A percentile compares a stretch with the other conserved stretches of the same genome.
These are phyloP conservation scores for Popillia japonica DNA, from an alignment of 1,140 invertebrate species.

Conservation along the genomic window DNA sequence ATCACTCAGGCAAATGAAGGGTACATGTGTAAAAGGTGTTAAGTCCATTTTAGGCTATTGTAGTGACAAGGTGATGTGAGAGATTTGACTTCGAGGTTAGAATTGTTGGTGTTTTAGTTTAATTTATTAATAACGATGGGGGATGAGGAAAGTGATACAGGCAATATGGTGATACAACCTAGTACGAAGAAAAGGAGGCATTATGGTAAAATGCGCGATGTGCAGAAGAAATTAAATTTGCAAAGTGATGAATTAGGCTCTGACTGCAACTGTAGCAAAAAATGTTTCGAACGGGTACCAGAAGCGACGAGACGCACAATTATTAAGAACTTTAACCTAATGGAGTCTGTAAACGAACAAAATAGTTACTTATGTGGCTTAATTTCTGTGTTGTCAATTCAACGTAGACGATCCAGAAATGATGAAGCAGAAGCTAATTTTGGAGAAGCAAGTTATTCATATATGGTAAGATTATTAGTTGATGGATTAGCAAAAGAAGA, in stretches of 20 bases:
- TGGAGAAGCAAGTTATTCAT: neutral
- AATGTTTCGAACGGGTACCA: slow-evolving; percentile 12
- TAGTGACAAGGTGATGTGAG: too few species aligned
- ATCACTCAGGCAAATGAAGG: too few species aligned
- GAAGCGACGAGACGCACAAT: neutral
- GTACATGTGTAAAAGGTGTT: too few species aligned
- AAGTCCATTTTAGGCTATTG: too few species aligned
- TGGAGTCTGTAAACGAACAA: neutral
- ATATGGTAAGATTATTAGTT: slow-evolving; percentile 2
- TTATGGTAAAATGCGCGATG: neutral
- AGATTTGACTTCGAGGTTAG: too few species aligned
- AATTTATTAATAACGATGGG: too few species aligned
- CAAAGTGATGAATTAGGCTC: neutral
- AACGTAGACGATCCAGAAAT: slow-evolving; percentile 18
- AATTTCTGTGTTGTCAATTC: slow-evolving; percentile 26
- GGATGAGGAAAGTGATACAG: too few species aligned
- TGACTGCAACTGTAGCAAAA: neutral
- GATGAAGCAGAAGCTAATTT: neutral
- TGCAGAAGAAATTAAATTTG: neutral
- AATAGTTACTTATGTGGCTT: slow-evolving; percentile 26
- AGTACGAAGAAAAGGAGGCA: neutral
- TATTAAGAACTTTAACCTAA: neutral
- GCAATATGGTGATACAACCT: too few species aligned
- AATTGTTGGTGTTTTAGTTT: too few species aligned
- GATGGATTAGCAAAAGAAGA: neutral